These are phyloP conservation scores for Amia ocellicauda DNA, from an alignment of 2,113 vertebrate genomes.

Conservation along the genomic window DNA sequence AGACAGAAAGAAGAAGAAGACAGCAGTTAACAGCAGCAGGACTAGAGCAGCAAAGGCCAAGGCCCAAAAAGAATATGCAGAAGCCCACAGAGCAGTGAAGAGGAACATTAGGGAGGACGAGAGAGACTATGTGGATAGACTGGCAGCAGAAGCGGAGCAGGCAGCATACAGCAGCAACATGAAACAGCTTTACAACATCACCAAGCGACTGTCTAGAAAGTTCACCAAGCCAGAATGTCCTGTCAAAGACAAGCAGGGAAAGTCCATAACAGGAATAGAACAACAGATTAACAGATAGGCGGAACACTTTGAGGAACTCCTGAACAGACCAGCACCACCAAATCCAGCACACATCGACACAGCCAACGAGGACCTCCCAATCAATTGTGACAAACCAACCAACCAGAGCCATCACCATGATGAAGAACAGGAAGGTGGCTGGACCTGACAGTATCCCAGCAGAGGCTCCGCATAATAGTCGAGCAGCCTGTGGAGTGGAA, in stretches of 20 bases:
- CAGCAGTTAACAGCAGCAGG: neutral
- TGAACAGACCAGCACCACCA: constrained; percentile 6
- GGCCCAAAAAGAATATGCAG: constrained; percentile 7
- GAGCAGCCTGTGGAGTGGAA: too few relatives aligned
- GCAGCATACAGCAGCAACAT: constrained; percentile 13
- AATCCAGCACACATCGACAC: constrained; percentile 5
- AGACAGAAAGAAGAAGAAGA: constrained; percentile 13
- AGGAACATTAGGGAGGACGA: neutral
- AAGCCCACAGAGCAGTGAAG: constrained; percentile 5
- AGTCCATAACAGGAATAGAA: neutral
- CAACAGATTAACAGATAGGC: constrained; percentile 3
- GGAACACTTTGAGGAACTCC: too few relatives aligned
- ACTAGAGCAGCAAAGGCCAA: constrained; percentile 14
- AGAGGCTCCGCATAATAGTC: constrained; percentile 9
- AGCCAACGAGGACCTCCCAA: neutral
- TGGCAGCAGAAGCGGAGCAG: neutral
- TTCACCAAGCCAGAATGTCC: neutral
- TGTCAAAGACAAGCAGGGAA: neutral
- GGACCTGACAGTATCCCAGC: constrained; percentile 11
- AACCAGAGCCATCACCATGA: neutral
- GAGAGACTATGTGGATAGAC: neutral
- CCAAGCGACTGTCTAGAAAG: constrained; percentile 1
- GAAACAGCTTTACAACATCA: neutral
- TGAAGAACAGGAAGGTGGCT: constrained; percentile 12
- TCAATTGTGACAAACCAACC: constrained; percentile 7